These are phyloP conservation scores for Labeo calbasu DNA, from an alignment of 2,797 vertebrate species.

Conservation along the genomic window DNA sequence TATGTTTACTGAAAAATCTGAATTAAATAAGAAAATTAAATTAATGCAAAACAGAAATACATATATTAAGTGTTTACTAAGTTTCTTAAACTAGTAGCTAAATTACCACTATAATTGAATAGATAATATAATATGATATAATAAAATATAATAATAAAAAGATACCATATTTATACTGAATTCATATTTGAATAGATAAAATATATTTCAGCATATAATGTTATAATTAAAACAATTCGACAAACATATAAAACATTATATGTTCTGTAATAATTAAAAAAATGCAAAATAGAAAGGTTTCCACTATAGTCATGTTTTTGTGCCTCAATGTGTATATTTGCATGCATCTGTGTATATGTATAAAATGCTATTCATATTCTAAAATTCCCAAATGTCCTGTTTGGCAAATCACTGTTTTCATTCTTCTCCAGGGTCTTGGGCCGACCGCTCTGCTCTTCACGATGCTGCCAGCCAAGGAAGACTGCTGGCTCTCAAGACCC, in stretches of 20 bases:
- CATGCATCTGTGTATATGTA: not conserved
- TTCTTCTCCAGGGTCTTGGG: constrained; percentile 87
- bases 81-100: not conserved
- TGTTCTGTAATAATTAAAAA: not conserved
- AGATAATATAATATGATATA: not conserved
- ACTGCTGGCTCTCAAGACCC: constrained; percentile 89
- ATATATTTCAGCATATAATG: not conserved
- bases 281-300: not conserved
- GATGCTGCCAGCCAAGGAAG: constrained; percentile 94
- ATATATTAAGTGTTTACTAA: no score
- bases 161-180: not conserved
- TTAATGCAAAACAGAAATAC: not conserved
- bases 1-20: not conserved
- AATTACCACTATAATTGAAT: not conserved
- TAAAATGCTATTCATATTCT: not conserved
- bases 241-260: not conserved
- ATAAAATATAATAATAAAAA: not conserved
- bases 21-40: not conserved
- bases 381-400: not conserved
- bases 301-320: not conserved
- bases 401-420: constrained; percentile 27
- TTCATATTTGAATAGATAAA: not conserved
- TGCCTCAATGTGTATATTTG: not conserved
- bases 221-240: not conserved
- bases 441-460: constrained; percentile 91